A percentile compares a stretch with the other conserved stretches of the same genome.
Conservation (phyloP, 1,140 invertebrate species). For the Eurosta solidaginis region DNA sequence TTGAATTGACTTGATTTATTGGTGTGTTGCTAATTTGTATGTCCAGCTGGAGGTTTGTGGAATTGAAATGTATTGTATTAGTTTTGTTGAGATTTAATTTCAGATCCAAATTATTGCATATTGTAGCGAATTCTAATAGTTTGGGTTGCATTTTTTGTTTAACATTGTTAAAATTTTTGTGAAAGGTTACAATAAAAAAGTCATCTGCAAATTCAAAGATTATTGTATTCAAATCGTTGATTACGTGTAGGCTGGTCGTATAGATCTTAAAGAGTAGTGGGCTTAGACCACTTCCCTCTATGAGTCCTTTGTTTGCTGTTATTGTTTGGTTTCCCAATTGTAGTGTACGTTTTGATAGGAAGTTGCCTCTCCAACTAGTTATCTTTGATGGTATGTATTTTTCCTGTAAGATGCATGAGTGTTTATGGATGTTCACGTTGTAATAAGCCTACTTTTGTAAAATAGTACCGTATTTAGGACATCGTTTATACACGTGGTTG, state of each 20-base stretch:
- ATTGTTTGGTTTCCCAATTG: not conserved
- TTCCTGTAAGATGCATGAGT: not conserved
- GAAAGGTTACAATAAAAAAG: not conserved
- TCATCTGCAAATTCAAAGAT: constrained; percentile 27
- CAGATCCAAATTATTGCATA: not conserved
- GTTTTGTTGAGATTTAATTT: constrained; percentile 15
- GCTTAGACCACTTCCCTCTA: not conserved
- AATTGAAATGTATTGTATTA: not conserved
- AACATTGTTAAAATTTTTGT: not conserved
- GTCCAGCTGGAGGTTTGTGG: not conserved
- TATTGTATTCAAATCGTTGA: not conserved
- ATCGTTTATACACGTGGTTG: constrained; percentile 18
- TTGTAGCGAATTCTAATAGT: not conserved
- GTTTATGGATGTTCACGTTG: not conserved
- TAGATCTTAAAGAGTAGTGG: constrained; percentile 20
- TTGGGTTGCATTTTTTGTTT: not conserved
- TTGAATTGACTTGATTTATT: not conserved
- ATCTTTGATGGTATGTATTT: not conserved
- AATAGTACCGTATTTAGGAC: not conserved
- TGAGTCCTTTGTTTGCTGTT: not conserved
- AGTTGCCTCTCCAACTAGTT: not conserved
- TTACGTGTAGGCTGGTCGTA: not conserved
- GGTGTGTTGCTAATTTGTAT: not conserved
- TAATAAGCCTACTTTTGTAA: not conserved
- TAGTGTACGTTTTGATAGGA: not conserved